Percentiles rank a stretch among this genome's conserved stretches.
These are phyloP conservation scores for Elephantulus edwardii DNA, from an alignment of 2,113 vertebrate species.

Conservation along the genomic window DNA sequence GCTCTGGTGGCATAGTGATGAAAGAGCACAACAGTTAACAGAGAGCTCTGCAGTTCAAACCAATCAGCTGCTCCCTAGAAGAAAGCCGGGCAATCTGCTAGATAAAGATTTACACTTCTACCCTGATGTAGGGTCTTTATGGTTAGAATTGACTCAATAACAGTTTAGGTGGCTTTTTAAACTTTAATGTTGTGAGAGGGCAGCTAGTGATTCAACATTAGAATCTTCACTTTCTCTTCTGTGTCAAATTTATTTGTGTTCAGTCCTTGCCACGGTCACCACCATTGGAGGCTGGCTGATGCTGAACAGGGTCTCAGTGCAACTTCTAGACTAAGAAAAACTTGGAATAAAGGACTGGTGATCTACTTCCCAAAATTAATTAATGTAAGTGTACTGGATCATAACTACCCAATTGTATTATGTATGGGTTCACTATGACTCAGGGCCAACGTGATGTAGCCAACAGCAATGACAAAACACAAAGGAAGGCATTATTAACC, in stretches of 20 bases:
- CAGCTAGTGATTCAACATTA: background rate
- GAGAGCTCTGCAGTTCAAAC: no score
- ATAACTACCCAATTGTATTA: background rate
- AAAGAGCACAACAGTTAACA: no score
- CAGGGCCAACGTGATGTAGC: background rate
- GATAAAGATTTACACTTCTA: no score
- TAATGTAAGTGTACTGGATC: background rate
- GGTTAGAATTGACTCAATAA: no score
- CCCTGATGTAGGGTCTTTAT: no score
- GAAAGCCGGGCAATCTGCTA: no score
- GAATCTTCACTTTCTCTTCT: background rate
- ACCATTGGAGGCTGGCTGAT: background rate
- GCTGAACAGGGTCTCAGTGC: background rate
- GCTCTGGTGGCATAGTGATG: no score
- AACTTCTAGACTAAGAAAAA: background rate
- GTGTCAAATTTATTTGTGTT: background rate
- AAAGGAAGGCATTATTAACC: background rate
- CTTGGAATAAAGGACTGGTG: background rate
- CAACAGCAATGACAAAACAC: background rate
- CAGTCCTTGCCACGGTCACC: background rate
- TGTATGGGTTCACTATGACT: background rate
- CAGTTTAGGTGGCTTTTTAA: no score
- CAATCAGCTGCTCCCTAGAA: no score
- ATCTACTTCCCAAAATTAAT: background rate
- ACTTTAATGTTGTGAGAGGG: background rate